These are phyloP conservation scores for Beroe forskalii DNA, from an alignment of 37 sponge, comb jelly and placozoan genomes.

Conservation along the genomic window DNA sequence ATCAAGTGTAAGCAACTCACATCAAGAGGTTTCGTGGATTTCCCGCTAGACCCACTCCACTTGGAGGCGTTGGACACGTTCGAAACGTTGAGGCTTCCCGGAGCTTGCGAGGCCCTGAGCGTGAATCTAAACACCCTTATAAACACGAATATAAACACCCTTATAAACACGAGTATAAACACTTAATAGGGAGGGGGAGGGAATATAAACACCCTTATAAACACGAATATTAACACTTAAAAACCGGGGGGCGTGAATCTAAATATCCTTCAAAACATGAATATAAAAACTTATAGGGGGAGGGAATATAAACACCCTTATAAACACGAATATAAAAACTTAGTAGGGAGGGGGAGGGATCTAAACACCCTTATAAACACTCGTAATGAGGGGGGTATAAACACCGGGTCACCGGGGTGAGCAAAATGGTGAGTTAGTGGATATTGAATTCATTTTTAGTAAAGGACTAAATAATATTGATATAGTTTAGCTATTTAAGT, in stretches of 20 bases:
- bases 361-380: conserved; percentile 18
- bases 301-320: conserved; percentile 28
- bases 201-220: conserved; percentile 41
- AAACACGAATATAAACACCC: conserved; percentile 1
- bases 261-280: conserved; percentile 7
- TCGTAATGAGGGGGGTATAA: too few species aligned
- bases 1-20: neutral
- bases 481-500: too few species aligned
- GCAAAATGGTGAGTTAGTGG: too few species aligned
- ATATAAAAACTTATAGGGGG: too few species aligned
- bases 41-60: conserved; percentile 48
- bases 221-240: neutral
- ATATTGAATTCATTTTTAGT: too few species aligned
- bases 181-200: neutral
- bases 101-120: neutral
- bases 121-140: conserved; percentile 49
- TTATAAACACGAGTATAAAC: conserved; percentile 2
- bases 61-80: conserved; percentile 2
- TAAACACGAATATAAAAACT: neutral
- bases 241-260: conserved; percentile 10
- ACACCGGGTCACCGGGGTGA: too few species aligned
- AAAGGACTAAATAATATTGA: too few species aligned
- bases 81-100: neutral
- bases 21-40: conserved; percentile 46
- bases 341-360: conserved; percentile 4